A percentile compares a stretch with the other conserved stretches of the same genome.
These are phyloP conservation scores for Caretta caretta DNA, from an alignment of 2,113 vertebrate species.

Conservation along the genomic window DNA sequence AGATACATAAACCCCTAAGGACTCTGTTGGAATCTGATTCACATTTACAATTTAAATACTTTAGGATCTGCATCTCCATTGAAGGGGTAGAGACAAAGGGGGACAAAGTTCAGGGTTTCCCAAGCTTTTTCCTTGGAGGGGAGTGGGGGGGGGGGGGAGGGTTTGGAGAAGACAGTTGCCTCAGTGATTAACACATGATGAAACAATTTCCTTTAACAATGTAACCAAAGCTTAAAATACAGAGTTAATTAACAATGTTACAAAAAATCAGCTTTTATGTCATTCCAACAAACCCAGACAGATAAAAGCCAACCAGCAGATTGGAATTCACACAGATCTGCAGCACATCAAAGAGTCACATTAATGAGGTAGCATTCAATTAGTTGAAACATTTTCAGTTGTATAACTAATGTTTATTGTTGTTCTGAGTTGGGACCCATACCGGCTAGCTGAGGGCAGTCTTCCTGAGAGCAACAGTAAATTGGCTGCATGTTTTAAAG, in stretches of 20 bases:
- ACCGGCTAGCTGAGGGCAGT: neutral
- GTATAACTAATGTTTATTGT: neutral
- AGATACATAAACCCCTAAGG: neutral
- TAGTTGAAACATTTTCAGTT: neutral
- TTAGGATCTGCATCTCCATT: neutral
- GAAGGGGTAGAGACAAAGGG: neutral
- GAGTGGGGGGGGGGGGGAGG: too few relatives aligned
- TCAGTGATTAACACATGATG: neutral
- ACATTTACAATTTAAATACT: neutral
- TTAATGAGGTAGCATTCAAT: neutral
- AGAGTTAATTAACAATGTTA: neutral
- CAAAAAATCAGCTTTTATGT: neutral
- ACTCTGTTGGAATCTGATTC: neutral
- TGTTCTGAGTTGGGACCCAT: neutral
- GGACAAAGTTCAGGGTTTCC: neutral
- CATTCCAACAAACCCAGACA: neutral
- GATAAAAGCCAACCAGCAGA: neutral
- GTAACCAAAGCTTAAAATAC: neutral
- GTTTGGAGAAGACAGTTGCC: too few relatives aligned
- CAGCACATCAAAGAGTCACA: neutral
- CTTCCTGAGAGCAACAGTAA: neutral
- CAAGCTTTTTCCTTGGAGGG: neutral
- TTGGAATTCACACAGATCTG: neutral
- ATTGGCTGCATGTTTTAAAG: neutral
- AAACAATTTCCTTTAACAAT: neutral